Base-by-base conservation (phyloP, 2,113 vertebrate species). In the Aythya baeri region DNA sequence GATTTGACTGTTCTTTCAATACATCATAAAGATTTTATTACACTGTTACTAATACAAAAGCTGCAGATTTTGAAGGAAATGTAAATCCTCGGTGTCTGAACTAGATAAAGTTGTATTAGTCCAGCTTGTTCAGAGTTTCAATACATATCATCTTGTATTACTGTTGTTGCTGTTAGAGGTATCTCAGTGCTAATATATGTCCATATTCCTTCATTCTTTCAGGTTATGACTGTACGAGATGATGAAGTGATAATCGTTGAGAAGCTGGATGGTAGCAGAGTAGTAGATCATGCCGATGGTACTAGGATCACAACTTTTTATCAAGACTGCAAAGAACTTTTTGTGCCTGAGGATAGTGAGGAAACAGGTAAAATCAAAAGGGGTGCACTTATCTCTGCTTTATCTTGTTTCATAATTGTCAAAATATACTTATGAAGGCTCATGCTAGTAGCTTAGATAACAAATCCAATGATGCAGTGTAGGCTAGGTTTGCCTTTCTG, bases 231-330 rank as follows among this genome's bases (percentile, higher is more conserved):
- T 80, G 99, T 97, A 59, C 97, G 99, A 65, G 99, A 99, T 44
- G 99, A 99, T 96, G 96, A 97, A 50, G 98, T 99, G 75, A 46
- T 98, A 61, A 98, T 97, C 32, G 97, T 99, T 55, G 94, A 98
- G 74, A 98, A 97, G 82, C 96, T 80, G 5, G 97, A 98, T 38
- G 98, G 98, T 9, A 98, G 98, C 18, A 74, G 94, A 46, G 95
- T 97, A n/a, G 98, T 98, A n/a, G 99, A 99, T 26, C 99, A 99
- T 63, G 98, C 98, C 43, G 99, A 99, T 18, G 99, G 99, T 55
- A 99, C 99, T 76, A 98, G 99, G 84, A 99, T 99, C 86, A 99
- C 98, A 21, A 99, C 98, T 32, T 97, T 98, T 67, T 98, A 98
- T 92, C 98, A 98, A 84, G 97, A 98, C 66, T 75, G 76, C 88